Evolutionary conservation across 2,888 invertebrate species (phyloP).

Genomic region (Operophtera brumata): DNA sequence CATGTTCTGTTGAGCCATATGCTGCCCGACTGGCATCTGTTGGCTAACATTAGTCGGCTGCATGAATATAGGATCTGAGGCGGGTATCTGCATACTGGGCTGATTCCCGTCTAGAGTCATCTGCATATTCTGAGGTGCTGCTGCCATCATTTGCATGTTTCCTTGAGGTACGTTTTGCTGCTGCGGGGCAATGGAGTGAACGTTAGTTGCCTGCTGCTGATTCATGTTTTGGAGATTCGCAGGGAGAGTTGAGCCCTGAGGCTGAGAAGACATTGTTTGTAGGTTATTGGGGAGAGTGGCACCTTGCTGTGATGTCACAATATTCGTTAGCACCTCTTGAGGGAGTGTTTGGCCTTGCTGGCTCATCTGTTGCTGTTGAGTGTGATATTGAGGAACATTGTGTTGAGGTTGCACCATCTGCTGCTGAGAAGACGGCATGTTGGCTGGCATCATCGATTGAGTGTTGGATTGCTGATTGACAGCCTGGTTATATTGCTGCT

Average conservation of each 20-base stretch:
- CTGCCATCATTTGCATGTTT: constrained; percentile 80
- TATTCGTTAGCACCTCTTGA: constrained; percentile 75
- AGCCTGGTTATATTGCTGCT: constrained; percentile 78
- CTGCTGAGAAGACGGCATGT: constrained; percentile 72
- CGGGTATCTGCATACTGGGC: constrained; percentile 78
- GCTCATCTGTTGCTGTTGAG: constrained; percentile 73
- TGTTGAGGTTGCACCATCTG: constrained; percentile 76
- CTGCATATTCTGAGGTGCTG: constrained; percentile 77
- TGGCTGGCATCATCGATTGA: constrained; percentile 71
- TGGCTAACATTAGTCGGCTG: constrained; percentile 69
- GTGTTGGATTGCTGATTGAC: constrained; percentile 72
- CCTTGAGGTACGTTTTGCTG: constrained; percentile 81
- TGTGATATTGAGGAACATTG: constrained; percentile 74
- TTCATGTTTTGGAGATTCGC: constrained; percentile 78
- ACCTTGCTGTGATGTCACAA: constrained; percentile 76
- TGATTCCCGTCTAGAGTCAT: constrained; percentile 80
- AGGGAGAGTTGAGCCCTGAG: constrained; percentile 82
- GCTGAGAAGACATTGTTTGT: constrained; percentile 70
- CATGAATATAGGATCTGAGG: constrained; percentile 77
- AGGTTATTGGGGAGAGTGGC: constrained; percentile 70
- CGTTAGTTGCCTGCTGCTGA: constrained; percentile 71
- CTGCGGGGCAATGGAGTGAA: constrained; percentile 72
- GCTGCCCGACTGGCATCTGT: constrained; percentile 68
- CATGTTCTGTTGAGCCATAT: constrained; percentile 73
- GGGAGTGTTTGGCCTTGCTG: constrained; percentile 76